Percentiles rank a stretch among this genome's conserved stretches.
Evolutionary conservation across 2,888 invertebrate genomes (phyloP).

Genomic region (Gibbula magus): DNA sequence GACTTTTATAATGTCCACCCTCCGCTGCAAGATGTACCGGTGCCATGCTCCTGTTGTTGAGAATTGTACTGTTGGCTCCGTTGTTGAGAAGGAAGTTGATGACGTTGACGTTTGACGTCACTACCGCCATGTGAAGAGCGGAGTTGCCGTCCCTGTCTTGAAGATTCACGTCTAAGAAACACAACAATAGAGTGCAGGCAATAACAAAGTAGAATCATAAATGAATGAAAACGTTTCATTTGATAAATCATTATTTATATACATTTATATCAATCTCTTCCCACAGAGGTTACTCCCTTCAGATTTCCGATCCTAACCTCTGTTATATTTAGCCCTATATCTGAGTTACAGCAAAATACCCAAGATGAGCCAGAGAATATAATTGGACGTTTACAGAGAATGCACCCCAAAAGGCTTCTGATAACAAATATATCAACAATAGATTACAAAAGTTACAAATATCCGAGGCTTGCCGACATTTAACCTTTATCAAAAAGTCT

Average conservation of each 20-base stretch:
- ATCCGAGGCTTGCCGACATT: too few species aligned
- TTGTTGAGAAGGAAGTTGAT: conserved; percentile 83
- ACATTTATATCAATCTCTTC: not conserved
- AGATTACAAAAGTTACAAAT: too few species aligned
- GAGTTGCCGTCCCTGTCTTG: conserved; percentile 81
- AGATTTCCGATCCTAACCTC: too few species aligned
- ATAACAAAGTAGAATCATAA: not conserved
- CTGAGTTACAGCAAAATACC: too few species aligned
- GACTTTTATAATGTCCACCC: conserved; percentile 41
- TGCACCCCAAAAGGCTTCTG: too few species aligned
- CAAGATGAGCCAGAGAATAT: too few species aligned
- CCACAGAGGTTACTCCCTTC: too few species aligned
- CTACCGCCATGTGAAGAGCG: conserved; percentile 88
- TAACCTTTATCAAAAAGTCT: too few species aligned
- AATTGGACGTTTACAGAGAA: too few species aligned
- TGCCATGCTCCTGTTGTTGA: conserved; percentile 87
- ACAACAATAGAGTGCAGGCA: not conserved
- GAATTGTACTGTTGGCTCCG: conserved; percentile 81
- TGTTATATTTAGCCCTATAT: too few species aligned
- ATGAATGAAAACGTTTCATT: not conserved
- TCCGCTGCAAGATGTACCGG: conserved; percentile 82
- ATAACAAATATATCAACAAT: too few species aligned
- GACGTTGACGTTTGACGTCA: conserved; percentile 83
- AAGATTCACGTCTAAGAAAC: conserved; percentile 55
- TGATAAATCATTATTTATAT: not conserved